phyloP scores from a whole-genome alignment of 2,888 invertebrate species.

The Hirudinaria manillensis region DNA sequence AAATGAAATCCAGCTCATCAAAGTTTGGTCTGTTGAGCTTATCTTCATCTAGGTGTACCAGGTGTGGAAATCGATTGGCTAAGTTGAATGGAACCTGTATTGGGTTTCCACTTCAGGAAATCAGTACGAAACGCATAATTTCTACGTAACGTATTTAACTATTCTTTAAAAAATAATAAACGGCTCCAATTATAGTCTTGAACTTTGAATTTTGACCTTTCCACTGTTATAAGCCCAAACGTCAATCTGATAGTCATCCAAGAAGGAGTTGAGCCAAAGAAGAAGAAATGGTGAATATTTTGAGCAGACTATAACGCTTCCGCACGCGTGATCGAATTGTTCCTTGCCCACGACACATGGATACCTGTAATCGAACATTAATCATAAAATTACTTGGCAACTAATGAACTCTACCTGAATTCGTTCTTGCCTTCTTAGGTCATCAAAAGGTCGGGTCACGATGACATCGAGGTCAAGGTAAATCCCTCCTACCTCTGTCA shows the following conservation, averaged over 20 bases:
- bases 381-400: background rate
- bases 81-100: slow-evolving; percentile 41
- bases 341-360: slow-evolving; percentile 29
- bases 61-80: slow-evolving; percentile 39
- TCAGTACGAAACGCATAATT: no score
- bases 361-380: background rate
- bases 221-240: slow-evolving; percentile 43
- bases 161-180: no score
- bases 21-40: slow-evolving; percentile 41
- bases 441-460: slow-evolving; percentile 39
- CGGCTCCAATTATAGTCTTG: no score
- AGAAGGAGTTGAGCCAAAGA: slow-evolving; percentile 42
- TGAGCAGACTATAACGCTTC: slow-evolving; percentile 41
- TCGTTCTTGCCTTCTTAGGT: slow-evolving; percentile 34
- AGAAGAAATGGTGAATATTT: slow-evolving; percentile 38
- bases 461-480: slow-evolving; percentile 42
- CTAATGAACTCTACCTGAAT: background rate
- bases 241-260: slow-evolving; percentile 41
- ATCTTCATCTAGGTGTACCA: slow-evolving; percentile 40
- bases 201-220: slow-evolving; percentile 9
- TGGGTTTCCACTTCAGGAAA: background rate
- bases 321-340: slow-evolving; percentile 40
- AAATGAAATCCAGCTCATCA: slow-evolving; percentile 39
- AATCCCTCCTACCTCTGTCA: slow-evolving; percentile 42
- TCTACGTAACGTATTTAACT: no score